A percentile compares a stretch with the other conserved stretches of the same genome.
phyloP scores from a whole-genome alignment of 2,113 vertebrate genomes.

The Corythoichthys intestinalis region DNA sequence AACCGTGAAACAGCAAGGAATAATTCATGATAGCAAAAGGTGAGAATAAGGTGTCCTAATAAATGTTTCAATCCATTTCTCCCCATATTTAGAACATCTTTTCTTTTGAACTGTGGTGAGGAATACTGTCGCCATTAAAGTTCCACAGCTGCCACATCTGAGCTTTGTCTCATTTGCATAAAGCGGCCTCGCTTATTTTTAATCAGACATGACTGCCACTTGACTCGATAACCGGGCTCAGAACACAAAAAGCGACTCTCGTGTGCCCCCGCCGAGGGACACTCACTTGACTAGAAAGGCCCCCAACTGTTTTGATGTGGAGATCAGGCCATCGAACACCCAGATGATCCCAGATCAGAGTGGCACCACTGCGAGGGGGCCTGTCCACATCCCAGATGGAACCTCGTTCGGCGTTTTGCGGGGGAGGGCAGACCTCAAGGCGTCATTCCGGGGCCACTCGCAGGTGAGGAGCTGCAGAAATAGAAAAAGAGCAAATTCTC shows the following conservation, averaged over 20 bases:
- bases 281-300: conserved; percentile 69
- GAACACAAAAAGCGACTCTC: conserved; percentile 21
- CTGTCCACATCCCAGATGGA: conserved; percentile 38
- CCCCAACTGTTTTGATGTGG: conserved; percentile 47
- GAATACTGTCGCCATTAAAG: conserved; percentile 9
- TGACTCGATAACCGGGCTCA: conserved; percentile 26
- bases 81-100: background rate
- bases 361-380: conserved; percentile 32
- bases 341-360: conserved; percentile 43
- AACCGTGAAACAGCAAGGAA: conserved; percentile 52
- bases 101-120: conserved; percentile 7
- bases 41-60: conserved; percentile 57
- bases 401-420: conserved; percentile 13
- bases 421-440: conserved; percentile 12
- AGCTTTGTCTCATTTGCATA: conserved; percentile 29
- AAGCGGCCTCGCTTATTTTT: conserved; percentile 41
- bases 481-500: background rate
- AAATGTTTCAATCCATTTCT: conserved; percentile 60
- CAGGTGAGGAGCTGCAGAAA: conserved; percentile 9
- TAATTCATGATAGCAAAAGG: conserved; percentile 58
- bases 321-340: conserved; percentile 67
- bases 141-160: background rate
- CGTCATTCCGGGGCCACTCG: conserved; percentile 17
- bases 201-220: conserved; percentile 52
- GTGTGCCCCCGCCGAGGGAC: conserved; percentile 8